Evolutionary conservation across 2,113 vertebrate species (phyloP).

Genomic region (Datnioides undecimradiatus): DNA sequence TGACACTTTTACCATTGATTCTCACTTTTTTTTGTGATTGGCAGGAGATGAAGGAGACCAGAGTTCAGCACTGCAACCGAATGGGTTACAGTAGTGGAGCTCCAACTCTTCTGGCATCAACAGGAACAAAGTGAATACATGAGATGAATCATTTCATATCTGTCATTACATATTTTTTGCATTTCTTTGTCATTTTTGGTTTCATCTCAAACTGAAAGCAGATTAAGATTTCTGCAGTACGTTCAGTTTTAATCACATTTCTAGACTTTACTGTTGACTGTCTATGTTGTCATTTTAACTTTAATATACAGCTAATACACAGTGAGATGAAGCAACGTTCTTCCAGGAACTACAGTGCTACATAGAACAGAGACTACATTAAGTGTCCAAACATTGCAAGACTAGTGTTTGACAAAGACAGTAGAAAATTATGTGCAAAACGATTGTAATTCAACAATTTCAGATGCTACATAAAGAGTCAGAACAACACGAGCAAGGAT

Average conservation of each 20-base stretch:
- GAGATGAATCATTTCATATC: neutral
- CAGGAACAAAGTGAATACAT: neutral
- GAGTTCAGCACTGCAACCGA: slow-evolving; percentile 69
- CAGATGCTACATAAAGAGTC: too few relatives aligned
- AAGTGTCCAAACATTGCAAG: too few relatives aligned
- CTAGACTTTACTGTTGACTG: too few relatives aligned
- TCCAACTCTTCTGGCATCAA: slow-evolving; percentile 67
- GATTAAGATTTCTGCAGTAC: neutral
- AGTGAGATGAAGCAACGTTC: too few relatives aligned
- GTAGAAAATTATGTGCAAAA: too few relatives aligned
- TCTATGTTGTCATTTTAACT: too few relatives aligned
- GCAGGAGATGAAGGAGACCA: slow-evolving; percentile 69
- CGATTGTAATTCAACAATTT: too few relatives aligned
- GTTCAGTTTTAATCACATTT: neutral
- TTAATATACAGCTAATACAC: too few relatives aligned
- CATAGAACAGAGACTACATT: too few relatives aligned
- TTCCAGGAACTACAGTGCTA: too few relatives aligned
- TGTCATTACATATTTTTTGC: neutral
- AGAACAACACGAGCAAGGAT: too few relatives aligned
- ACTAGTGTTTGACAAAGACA: too few relatives aligned
- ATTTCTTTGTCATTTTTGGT: neutral
- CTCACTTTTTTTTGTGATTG: neutral
- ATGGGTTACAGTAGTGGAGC: slow-evolving; percentile 76
- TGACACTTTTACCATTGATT: neutral
- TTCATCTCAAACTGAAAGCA: neutral